Evolutionary conservation across 2,797 vertebrate species (phyloP).

Genomic region (Neosalanx taihuensis): DNA sequence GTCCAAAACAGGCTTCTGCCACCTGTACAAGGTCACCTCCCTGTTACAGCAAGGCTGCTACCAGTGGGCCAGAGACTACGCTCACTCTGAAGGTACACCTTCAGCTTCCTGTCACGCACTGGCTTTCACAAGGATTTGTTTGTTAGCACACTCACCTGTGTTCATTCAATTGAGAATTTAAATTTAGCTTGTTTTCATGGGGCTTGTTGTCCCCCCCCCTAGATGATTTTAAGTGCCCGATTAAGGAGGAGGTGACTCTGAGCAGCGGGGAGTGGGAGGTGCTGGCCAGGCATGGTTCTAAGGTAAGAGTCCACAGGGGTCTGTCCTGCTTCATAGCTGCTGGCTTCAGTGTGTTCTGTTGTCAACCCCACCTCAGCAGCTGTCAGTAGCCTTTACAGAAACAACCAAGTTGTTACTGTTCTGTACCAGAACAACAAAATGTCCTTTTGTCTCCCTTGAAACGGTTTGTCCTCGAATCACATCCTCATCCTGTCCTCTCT

Average conservation of each 20-base stretch:
- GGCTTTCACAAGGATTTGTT: background rate
- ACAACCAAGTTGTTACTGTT: too few species aligned
- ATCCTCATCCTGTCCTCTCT: background rate
- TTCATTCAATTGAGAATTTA: background rate
- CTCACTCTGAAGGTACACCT: conserved; percentile 63
- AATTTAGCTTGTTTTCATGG: background rate
- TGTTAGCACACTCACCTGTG: background rate
- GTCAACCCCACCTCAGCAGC: background rate
- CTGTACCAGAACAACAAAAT: background rate
- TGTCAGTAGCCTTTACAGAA: background rate
- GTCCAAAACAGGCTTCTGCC: conserved; percentile 83
- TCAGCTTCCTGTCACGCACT: background rate
- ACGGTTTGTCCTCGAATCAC: background rate
- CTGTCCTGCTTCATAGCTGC: background rate
- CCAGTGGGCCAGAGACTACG: conserved; percentile 73
- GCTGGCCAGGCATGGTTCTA: conserved; percentile 80
- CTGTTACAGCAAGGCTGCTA: conserved; percentile 66
- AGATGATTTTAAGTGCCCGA: conserved; percentile 82
- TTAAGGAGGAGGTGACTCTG: conserved; percentile 79
- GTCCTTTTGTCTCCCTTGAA: background rate
- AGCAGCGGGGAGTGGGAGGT: conserved; percentile 89
- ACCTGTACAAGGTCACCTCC: conserved; percentile 79
- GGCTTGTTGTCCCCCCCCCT: background rate
- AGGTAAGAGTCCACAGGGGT: conserved; percentile 64
- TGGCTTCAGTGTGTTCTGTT: background rate